Percentiles rank a stretch among this genome's conserved stretches.
Conservation (phyloP, 2,113 vertebrate genomes). For the Aegithalos caudatus region DNA sequence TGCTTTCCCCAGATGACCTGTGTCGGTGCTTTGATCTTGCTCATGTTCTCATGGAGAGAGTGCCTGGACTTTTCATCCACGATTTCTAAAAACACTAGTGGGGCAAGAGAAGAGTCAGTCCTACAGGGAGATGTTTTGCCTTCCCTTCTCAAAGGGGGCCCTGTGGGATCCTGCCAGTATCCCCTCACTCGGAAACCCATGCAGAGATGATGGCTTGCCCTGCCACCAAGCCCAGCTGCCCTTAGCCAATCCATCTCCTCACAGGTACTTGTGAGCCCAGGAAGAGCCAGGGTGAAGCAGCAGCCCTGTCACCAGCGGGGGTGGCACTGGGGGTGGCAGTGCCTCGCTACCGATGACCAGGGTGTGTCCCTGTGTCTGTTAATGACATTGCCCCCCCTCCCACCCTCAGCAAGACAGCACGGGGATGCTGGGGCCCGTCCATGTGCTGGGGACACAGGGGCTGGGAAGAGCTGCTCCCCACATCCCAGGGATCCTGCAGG, state of each 20-base stretch:
- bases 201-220: background rate
- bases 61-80: conserved; percentile 80
- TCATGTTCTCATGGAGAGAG: conserved; percentile 83
- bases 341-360: background rate
- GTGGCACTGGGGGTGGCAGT: background rate
- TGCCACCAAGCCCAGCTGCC: background rate
- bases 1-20: conserved; percentile 95
- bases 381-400: background rate
- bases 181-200: background rate
- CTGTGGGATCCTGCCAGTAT: background rate
- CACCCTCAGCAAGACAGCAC: background rate
- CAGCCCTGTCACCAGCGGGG: rapidly evolving
- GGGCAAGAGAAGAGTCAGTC: conserved; percentile 16
- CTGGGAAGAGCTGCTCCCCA: background rate
- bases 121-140: background rate
- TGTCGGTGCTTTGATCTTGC: conserved; percentile 82
- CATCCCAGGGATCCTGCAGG: rapidly evolving
- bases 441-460: rapidly evolving
- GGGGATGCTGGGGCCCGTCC: background rate
- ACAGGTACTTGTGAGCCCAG: background rate
- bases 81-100: conserved; percentile 86
- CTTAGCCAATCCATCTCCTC: background rate
- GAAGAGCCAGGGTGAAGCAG: background rate
- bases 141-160: background rate
- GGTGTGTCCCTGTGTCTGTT: background rate